These are phyloP conservation scores for Pteropus rufus DNA, from an alignment of 2,797 vertebrate species.

Conservation along the genomic window DNA sequence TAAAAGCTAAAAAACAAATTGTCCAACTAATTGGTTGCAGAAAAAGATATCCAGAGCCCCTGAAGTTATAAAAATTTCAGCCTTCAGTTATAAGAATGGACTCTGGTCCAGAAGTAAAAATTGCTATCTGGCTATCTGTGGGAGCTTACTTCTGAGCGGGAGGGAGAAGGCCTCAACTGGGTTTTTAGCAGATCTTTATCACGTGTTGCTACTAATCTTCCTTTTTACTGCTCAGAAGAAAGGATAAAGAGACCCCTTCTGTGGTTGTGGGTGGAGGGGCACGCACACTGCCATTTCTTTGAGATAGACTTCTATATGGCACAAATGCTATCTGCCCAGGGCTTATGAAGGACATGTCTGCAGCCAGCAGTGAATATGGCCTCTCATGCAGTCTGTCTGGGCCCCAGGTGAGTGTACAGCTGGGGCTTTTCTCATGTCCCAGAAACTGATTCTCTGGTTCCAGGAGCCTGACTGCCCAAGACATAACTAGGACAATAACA, in stretches of 20 bases:
- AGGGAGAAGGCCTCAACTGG: neutral
- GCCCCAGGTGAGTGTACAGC: neutral
- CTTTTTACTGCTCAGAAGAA: neutral
- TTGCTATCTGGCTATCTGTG: neutral
- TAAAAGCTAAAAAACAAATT: constrained; percentile 17
- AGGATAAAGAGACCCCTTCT: neutral
- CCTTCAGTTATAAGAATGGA: neutral
- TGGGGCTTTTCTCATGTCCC: neutral
- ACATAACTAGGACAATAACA: neutral
- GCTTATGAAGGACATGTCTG: neutral
- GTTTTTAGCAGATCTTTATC: neutral
- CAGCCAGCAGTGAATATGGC: neutral
- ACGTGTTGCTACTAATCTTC: neutral
- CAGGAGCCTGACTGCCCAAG: neutral
- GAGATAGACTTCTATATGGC: neutral
- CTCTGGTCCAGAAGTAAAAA: neutral
- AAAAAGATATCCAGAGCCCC: neutral
- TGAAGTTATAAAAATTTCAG: neutral
- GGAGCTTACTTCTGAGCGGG: neutral
- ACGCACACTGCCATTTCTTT: neutral
- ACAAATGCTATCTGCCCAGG: neutral
- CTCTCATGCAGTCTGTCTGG: neutral
- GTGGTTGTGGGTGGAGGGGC: neutral
- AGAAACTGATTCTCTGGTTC: neutral
- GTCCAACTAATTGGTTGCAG: neutral